Percentiles rank a stretch among this genome's conserved stretches.
These are phyloP conservation scores for Drosophila melanica DNA, from an alignment of 1,140 invertebrate species.

Conservation along the genomic window DNA sequence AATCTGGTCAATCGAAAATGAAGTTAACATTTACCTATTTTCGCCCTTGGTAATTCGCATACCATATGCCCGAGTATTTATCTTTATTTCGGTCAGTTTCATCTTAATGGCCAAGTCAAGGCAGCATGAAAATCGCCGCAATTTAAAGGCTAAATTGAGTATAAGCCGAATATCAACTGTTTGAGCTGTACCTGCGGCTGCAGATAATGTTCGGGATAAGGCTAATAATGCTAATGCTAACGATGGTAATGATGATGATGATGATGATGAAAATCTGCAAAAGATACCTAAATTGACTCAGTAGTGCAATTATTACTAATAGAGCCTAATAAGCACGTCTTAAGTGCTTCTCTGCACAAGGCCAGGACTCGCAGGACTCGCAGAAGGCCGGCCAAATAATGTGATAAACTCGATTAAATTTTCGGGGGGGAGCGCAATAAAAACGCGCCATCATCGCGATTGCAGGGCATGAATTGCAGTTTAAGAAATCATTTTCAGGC, in stretches of 20 bases:
- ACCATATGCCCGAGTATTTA: background rate
- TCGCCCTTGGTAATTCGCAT: background rate
- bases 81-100: slow-evolving; percentile 11
- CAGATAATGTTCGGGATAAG: slow-evolving; percentile 28
- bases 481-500: slow-evolving; percentile 67
- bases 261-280: slow-evolving; percentile 35
- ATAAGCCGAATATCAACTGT: slow-evolving; percentile 15
- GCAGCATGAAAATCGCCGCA: background rate
- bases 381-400: slow-evolving; percentile 51
- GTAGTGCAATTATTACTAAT: slow-evolving; percentile 81
- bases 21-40: background rate
- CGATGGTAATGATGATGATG: slow-evolving; percentile 31
- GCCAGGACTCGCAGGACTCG: slow-evolving; percentile 13
- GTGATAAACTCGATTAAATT: slow-evolving; percentile 79
- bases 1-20: no score
- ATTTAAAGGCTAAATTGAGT: background rate
- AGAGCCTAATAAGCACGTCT: slow-evolving; percentile 77
- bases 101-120: slow-evolving; percentile 13
- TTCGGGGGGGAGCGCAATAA: slow-evolving; percentile 58
- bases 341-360: slow-evolving; percentile 52
- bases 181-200: slow-evolving; percentile 9
- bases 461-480: slow-evolving; percentile 78
- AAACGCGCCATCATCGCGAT: slow-evolving; percentile 79
- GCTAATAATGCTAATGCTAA: slow-evolving; percentile 8
- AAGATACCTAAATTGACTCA: slow-evolving; percentile 75